Evolutionary conservation across 1,140 invertebrate genomes (phyloP), one percentile per base, ranked within the genome.

Genomic region (Magallana angulata): DNA sequence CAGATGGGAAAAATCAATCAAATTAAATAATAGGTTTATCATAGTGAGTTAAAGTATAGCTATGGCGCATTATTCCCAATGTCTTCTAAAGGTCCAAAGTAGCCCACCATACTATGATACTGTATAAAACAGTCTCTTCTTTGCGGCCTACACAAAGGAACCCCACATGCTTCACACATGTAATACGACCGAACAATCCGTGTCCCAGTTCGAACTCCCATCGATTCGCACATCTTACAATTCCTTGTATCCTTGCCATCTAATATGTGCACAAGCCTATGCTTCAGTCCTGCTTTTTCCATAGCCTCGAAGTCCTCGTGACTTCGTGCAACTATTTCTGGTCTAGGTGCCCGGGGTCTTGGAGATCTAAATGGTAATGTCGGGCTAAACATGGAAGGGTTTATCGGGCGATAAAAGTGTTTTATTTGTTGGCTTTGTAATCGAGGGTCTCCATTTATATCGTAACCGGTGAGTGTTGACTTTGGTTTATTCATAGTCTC

Each of bases 151-250:
- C 81, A 87, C 62, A 87, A n/a, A 36, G 81, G 48, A 4, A 84
- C 86, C 30, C 57, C 86, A 84, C 82, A 87, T 7, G 82, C 82
- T 36, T 82, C 80, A 64, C 85, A 87, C 60, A 62, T 87, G 80
- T 82, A 87, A 57, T 87, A 87, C 30, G 76, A 56, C 18, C 81
- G 59, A 0, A 86, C 85, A 58, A 64, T 76, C n/a, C 85, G 18
- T 8, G 81, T 82, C 57, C 56, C 81, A 0, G 81, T 82, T 58
- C 81, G 48, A 24, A 57, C 57, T 56, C 81, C 81, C 56, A 82
- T 58, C 8, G 57, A 57, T 16, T 56, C 81, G 9, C 81, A 82
- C 56, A 57, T n/a, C 81, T 82, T 82, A 58, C 81, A 82, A 82
- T 82, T 82, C 11, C 57, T 82, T 6, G 81, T 58, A 56, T 82